Percentiles rank a stretch among this genome's conserved stretches.
These are phyloP conservation scores for Nezara viridula DNA, from an alignment of 2,888 invertebrate genomes.

Conservation along the genomic window DNA sequence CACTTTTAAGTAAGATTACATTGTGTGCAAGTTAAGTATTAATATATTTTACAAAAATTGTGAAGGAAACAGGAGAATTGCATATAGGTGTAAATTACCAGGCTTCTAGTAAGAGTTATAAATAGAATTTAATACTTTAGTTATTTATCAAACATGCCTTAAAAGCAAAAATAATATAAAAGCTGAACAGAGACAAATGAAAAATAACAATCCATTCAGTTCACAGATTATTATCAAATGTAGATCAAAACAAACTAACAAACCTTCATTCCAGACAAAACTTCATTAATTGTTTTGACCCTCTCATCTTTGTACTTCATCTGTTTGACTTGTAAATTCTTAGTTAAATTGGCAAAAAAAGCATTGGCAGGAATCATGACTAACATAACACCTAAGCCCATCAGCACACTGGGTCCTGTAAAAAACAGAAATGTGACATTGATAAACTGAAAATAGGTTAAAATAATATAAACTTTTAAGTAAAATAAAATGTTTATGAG, in stretches of 20 bases:
- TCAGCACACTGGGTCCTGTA: slow-evolving; percentile 73
- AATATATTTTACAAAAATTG: too few species aligned
- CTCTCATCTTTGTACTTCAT: slow-evolving; percentile 73
- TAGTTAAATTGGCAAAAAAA: slow-evolving; percentile 70
- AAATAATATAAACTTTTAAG: neutral
- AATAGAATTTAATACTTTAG: too few species aligned
- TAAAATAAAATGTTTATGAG: too few species aligned
- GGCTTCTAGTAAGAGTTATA: too few species aligned
- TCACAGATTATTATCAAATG: neutral
- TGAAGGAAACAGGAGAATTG: too few species aligned
- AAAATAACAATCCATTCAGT: too few species aligned
- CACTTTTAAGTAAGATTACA: too few species aligned
- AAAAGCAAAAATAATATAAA: too few species aligned
- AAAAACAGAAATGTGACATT: neutral
- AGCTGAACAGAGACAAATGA: too few species aligned
- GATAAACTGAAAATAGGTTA: neutral
- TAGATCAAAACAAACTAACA: neutral
- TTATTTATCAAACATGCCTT: too few species aligned
- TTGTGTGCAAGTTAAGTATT: too few species aligned
- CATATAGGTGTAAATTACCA: too few species aligned
- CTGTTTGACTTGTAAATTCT: slow-evolving; percentile 70
- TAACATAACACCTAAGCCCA: slow-evolving; percentile 72
- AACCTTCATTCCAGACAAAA: slow-evolving; percentile 73
- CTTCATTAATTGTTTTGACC: slow-evolving; percentile 68
- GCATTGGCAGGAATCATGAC: slow-evolving; percentile 73